These are phyloP conservation scores for Rambutsinella grinnellia DNA, from an alignment of 2,888 invertebrate species.

Conservation along the genomic window DNA sequence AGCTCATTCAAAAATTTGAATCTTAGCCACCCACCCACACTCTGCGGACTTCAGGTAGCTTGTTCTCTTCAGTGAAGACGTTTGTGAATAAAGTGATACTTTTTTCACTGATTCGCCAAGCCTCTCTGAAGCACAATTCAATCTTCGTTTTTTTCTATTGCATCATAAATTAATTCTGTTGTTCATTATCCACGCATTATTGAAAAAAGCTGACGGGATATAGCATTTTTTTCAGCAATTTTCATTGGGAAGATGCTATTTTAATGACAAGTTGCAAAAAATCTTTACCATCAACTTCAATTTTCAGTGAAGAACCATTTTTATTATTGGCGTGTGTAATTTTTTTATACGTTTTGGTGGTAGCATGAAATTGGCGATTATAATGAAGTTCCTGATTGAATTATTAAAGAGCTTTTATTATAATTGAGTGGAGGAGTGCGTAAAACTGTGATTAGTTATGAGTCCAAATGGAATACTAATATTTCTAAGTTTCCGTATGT, in stretches of 20 bases:
- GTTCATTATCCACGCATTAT: constrained; percentile 31
- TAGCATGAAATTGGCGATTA: constrained; percentile 24
- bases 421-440: not conserved
- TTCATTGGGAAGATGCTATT: constrained; percentile 4
- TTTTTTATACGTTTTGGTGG: constrained; percentile 7
- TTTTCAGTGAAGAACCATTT: not conserved
- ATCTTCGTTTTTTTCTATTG: constrained; percentile 23
- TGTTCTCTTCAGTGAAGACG: too few species aligned
- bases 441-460: not conserved
- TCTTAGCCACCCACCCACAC: too few species aligned
- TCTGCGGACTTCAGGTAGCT: too few species aligned
- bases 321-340: not conserved
- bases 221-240: constrained; percentile 2
- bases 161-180: constrained; percentile 31
- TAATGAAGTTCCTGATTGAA: constrained; percentile 40
- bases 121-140: too few species aligned
- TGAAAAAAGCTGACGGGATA: constrained; percentile 30
- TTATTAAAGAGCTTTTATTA: not conserved
- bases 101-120: constrained; percentile 20
- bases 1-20: too few species aligned
- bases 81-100: too few species aligned
- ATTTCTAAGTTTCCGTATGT: constrained; percentile 32
- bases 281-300: not conserved
- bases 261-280: constrained; percentile 12
- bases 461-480: constrained; percentile 5